Base-by-base conservation (phyloP, 2,797 vertebrate species). In the Lindbergichthys nudifrons region DNA sequence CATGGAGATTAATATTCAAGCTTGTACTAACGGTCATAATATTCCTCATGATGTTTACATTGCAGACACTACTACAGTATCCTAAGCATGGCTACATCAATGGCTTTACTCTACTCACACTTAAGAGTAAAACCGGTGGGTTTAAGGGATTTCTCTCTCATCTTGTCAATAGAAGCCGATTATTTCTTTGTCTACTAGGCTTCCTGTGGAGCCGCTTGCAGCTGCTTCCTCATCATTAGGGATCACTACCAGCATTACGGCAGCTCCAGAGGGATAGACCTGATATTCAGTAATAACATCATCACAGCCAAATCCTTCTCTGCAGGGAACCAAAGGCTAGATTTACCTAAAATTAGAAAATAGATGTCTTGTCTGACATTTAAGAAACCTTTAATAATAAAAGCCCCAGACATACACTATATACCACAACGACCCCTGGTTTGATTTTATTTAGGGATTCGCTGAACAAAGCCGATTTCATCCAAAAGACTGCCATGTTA, bases 161-260 rank as follows among this genome's bases (percentile, higher is more conserved):
- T 87, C 75, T 85, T 67, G 69, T 89, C 85, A 87, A 83, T 87
- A 73, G 87, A 83, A 84, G 81, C 72, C 78, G 90, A 92, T 89
- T 85, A 90, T 79, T 82, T 61, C 58, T 78, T 78, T 85, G 75
- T 88, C 71, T 72, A 75, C 54, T 65, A 63, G 74, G 64, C 72
- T 73, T 82, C 73, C 70, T 53, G 62, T 59, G 71, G 39, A 76
- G 79, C 57, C 2, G 52, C 71, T 16, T 70, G 67, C 71, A 71
- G 80, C 77, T 69, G 81, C 69, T 82, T 79, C 72, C 59, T 61
- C 77, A 62, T 86, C 78, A 79, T 87, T 79, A 78, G 65, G 52
- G 70, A 75, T 83, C 52, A 57, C 68, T 42, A 63, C 42, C 52
- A 56, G 67, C 30, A 54, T 82, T 73, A 78, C 21, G 16, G 21